phyloP scores from a whole-genome alignment of 1,140 invertebrate species.

The Bombus superbus region DNA sequence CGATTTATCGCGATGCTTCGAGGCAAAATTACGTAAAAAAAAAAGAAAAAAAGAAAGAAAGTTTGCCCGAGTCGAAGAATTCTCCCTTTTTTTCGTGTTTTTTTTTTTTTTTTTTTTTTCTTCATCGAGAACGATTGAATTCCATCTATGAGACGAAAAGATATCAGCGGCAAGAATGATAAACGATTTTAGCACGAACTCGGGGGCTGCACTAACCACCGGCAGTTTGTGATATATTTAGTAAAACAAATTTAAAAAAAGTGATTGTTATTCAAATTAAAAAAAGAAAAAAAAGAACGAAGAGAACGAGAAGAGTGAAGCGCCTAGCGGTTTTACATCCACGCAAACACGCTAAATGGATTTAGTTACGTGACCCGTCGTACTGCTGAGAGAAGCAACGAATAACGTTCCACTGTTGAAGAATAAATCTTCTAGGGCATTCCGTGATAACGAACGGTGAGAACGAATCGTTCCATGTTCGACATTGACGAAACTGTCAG shows the following conservation, averaged over 20 bases:
- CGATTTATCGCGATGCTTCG: background rate
- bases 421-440: slow-evolving; percentile 66
- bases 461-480: background rate
- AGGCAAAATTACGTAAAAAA: no score
- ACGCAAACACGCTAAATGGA: slow-evolving; percentile 72
- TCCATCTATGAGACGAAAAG: background rate
- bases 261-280: slow-evolving; percentile 81
- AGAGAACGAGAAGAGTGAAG: slow-evolving; percentile 38
- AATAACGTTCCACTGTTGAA: slow-evolving; percentile 47
- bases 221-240: slow-evolving; percentile 83
- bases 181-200: slow-evolving; percentile 60
- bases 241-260: slow-evolving; percentile 76
- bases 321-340: slow-evolving; percentile 79
- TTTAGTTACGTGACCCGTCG: slow-evolving; percentile 51
- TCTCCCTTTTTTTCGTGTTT: no score
- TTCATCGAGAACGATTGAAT: background rate
- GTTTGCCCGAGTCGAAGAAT: background rate
- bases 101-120: no score
- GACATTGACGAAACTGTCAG: background rate
- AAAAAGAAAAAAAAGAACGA: slow-evolving; percentile 47
- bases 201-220: slow-evolving; percentile 70
- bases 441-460: slow-evolving; percentile 45
- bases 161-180: background rate
- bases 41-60: no score
- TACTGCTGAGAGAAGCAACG: slow-evolving; percentile 58